Evolutionary conservation across 2,113 vertebrate genomes (phyloP).

Genomic region (Ursus arctos): DNA sequence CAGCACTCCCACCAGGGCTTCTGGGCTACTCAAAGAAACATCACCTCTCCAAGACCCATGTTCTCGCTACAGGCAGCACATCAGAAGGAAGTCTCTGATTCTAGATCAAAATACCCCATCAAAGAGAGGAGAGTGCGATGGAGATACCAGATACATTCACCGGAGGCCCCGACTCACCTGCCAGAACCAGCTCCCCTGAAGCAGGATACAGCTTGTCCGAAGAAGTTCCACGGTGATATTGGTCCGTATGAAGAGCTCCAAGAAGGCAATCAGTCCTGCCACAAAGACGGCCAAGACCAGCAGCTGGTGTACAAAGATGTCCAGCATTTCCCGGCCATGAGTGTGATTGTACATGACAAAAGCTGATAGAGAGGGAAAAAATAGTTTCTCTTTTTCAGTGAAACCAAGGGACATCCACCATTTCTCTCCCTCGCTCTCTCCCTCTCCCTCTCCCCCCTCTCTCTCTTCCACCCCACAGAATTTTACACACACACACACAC

Average conservation of each 20-base stretch:
- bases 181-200: constrained; percentile 98
- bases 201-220: constrained; percentile 90
- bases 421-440: neutral
- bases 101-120: neutral
- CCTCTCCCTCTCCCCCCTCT: neutral
- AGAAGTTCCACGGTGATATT: constrained; percentile 95
- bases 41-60: neutral
- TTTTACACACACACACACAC: neutral
- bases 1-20: neutral
- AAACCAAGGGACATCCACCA: neutral
- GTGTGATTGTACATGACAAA: constrained; percentile 97
- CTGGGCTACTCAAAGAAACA: neutral
- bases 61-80: neutral
- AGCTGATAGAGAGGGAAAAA: constrained; percentile 85
- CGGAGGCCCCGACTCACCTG: constrained; percentile 90
- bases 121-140: neutral
- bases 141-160: neutral
- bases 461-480: neutral
- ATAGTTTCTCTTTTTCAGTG: neutral
- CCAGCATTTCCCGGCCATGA: constrained; percentile 94
- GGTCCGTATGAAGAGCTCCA: constrained; percentile 93
- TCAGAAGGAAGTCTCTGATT: neutral
- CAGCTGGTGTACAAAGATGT: constrained; percentile 94
- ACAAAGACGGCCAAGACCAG: constrained; percentile 91
- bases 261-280: constrained; percentile 87